A percentile compares a stretch with the other conserved stretches of the same genome.
Evolutionary conservation across 1,140 invertebrate species (phyloP).

Genomic region (Cotesia chilonis): DNA sequence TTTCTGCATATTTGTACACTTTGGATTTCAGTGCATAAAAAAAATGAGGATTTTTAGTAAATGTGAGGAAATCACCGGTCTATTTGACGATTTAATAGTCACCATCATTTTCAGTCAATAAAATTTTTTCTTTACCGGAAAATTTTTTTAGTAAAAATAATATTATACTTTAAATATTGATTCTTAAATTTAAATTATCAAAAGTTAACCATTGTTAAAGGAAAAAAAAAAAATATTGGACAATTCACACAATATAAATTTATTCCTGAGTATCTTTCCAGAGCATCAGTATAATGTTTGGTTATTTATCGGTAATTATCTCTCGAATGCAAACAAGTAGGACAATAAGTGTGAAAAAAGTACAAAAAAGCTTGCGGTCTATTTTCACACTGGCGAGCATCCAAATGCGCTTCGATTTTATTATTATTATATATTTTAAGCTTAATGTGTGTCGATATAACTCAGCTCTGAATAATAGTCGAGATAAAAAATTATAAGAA

Average conservation of each 20-base stretch:
- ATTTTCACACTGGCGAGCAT: neutral
- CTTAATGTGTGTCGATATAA: slow-evolving; percentile 6
- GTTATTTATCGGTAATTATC: slow-evolving; percentile 18
- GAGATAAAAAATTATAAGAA: neutral
- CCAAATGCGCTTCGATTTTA: slow-evolving; percentile 12
- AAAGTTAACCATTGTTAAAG: neutral
- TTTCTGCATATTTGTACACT: too few species aligned
- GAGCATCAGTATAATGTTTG: neutral
- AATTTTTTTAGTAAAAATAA: too few species aligned
- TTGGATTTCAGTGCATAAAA: too few species aligned
- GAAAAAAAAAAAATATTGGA: neutral
- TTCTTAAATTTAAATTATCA: too few species aligned
- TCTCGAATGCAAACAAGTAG: neutral
- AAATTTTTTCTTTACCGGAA: too few species aligned
- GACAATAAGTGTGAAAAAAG: neutral
- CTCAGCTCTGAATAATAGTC: neutral
- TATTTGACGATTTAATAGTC: too few species aligned
- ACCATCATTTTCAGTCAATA: too few species aligned
- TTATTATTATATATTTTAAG: neutral
- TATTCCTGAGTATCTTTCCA: neutral
- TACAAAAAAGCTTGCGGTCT: neutral
- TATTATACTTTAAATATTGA: too few species aligned
- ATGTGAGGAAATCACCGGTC: too few species aligned
- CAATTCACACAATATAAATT: neutral
- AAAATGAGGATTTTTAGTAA: too few species aligned